Conservation (phyloP, 2,888 invertebrate species). For the Tortricodes alternella region DNA sequence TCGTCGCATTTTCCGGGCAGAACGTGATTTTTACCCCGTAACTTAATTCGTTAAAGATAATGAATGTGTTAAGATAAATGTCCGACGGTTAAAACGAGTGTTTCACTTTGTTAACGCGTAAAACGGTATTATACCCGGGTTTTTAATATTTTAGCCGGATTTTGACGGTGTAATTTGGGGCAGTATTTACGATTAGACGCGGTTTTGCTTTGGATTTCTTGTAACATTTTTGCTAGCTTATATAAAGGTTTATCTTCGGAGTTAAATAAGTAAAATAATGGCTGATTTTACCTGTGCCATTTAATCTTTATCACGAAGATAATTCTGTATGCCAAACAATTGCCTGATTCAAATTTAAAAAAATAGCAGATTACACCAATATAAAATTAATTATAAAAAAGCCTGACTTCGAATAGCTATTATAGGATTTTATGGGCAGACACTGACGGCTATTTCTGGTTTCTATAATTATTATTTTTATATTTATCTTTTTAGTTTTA, state of each 20-base stretch:
- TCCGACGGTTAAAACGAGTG: slow-evolving; percentile 41
- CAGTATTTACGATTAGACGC: slow-evolving; percentile 12
- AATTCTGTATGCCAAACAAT: too few species aligned
- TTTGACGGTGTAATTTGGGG: slow-evolving; percentile 22
- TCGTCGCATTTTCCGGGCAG: slow-evolving; percentile 38
- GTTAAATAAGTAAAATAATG: slow-evolving; percentile 19
- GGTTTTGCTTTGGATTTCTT: slow-evolving; percentile 14
- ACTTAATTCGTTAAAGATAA: slow-evolving; percentile 63
- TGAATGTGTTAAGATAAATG: slow-evolving; percentile 57
- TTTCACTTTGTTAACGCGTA: slow-evolving; percentile 46
- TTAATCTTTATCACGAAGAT: too few species aligned
- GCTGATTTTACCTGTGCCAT: background rate
- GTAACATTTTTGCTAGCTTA: background rate
- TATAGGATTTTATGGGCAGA: too few species aligned
- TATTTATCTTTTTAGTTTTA: too few species aligned
- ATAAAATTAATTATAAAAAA: too few species aligned
- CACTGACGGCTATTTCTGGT: too few species aligned
- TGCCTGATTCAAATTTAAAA: too few species aligned
- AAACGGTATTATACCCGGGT: slow-evolving; percentile 39
- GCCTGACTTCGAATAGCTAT: too few species aligned
- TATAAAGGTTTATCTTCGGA: slow-evolving; percentile 11
- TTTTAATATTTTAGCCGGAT: slow-evolving; percentile 27
- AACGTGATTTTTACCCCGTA: slow-evolving; percentile 42
- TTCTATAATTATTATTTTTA: too few species aligned
- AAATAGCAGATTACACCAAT: too few species aligned